These are phyloP conservation scores for Pachypsylla venusta DNA, from an alignment of 1,140 invertebrate genomes.

Conservation along the genomic window DNA sequence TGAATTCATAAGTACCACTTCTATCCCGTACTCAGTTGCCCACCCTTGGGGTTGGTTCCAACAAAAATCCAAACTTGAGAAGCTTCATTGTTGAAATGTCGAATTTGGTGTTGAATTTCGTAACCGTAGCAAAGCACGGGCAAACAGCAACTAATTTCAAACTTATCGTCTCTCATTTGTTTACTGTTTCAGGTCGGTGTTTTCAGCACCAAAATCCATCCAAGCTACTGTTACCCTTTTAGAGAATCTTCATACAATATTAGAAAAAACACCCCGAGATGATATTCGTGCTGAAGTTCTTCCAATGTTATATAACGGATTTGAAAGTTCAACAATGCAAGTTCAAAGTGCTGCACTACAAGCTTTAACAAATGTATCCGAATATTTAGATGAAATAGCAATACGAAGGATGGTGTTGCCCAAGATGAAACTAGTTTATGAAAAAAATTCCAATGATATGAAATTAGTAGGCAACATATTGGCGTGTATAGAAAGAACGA, in stretches of 20 bases:
- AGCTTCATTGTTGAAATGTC: too few relatives aligned
- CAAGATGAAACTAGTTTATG: slow-evolving; percentile 74
- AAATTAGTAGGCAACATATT: slow-evolving; percentile 62
- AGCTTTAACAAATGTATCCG: slow-evolving; percentile 69
- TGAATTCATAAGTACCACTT: too few relatives aligned
- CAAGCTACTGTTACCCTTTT: slow-evolving; percentile 79
- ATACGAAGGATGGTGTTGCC: slow-evolving; percentile 70
- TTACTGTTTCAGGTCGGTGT: slow-evolving; percentile 41
- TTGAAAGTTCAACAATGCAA: slow-evolving; percentile 82
- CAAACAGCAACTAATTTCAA: too few relatives aligned
- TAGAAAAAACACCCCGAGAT: slow-evolving; percentile 70
- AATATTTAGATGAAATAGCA: slow-evolving; percentile 67
- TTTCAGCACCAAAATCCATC: slow-evolving; percentile 69
- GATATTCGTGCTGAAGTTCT: slow-evolving; percentile 68
- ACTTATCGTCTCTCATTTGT: too few relatives aligned
- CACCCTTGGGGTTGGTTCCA: too few relatives aligned
- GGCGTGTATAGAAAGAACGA: slow-evolving; percentile 56
- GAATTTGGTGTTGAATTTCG: too few relatives aligned
- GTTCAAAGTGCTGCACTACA: slow-evolving; percentile 85
- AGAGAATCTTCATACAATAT: slow-evolving; percentile 80
- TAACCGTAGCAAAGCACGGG: too few relatives aligned
- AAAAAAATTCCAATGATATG: slow-evolving; percentile 63
- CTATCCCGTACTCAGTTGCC: too few relatives aligned
- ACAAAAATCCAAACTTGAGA: too few relatives aligned
- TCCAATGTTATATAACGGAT: slow-evolving; percentile 72